Conservation (phyloP, 2,113 vertebrate species). For the Lipotes vexillifer region DNA sequence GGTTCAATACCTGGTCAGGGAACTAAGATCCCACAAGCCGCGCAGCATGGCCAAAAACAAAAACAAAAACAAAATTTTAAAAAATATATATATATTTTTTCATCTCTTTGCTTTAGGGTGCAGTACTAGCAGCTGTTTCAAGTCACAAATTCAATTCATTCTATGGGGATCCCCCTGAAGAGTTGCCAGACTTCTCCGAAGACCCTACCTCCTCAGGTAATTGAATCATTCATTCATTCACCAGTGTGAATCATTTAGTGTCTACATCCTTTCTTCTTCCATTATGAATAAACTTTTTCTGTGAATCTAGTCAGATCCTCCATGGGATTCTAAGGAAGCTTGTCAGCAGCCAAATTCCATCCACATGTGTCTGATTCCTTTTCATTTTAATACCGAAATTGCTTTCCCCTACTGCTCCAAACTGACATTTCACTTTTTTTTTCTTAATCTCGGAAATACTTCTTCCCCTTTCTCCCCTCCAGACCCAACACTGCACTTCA, state of each 20-base stretch:
- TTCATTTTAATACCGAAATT: slow-evolving; percentile 36
- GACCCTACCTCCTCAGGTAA: slow-evolving; percentile 98
- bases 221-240: slow-evolving; percentile 39
- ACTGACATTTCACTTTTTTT: slow-evolving; percentile 35
- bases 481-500: neutral
- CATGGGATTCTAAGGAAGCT: slow-evolving; percentile 25
- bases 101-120: slow-evolving; percentile 86
- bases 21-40: neutral
- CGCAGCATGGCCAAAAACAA: neutral
- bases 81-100: neutral
- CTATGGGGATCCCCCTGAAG: slow-evolving; percentile 97
- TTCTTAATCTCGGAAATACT: slow-evolving; percentile 25
- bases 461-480: neutral
- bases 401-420: neutral
- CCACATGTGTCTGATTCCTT: neutral
- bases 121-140: slow-evolving; percentile 96
- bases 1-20: neutral
- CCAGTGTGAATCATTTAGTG: neutral
- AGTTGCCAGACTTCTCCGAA: slow-evolving; percentile 95
- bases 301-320: neutral
- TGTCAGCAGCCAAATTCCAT: slow-evolving; percentile 42
- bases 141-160: slow-evolving; percentile 99
- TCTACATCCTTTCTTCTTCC: slow-evolving; percentile 36
- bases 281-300: slow-evolving; percentile 31
- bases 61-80: neutral